Conservation (phyloP, 2,888 invertebrate genomes). For the Dasypolia templi region DNA sequence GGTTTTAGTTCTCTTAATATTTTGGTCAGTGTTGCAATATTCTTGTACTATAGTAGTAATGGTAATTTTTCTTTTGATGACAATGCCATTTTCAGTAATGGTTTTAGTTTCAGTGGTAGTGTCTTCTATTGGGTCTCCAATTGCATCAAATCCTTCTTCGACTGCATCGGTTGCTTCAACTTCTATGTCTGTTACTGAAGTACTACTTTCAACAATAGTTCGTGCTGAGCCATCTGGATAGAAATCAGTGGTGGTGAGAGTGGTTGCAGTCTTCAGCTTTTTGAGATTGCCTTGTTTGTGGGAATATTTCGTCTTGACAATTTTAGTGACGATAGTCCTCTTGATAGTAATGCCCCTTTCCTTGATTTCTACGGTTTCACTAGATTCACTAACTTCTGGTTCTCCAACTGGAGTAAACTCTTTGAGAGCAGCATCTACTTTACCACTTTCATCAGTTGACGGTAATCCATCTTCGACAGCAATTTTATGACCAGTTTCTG, state of each 20-base stretch:
- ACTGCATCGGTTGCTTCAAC: constrained; percentile 65
- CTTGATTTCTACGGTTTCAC: constrained; percentile 69
- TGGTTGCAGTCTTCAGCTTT: constrained; percentile 81
- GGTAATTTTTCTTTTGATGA: constrained; percentile 79
- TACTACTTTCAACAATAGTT: constrained; percentile 74
- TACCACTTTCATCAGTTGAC: constrained; percentile 60
- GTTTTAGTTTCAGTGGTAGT: constrained; percentile 71
- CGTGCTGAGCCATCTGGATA: constrained; percentile 80
- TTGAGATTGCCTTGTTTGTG: constrained; percentile 70
- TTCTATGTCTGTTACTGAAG: constrained; percentile 74
- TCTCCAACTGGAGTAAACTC: constrained; percentile 66
- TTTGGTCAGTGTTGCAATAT: constrained; percentile 70
- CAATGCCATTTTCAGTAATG: constrained; percentile 74
- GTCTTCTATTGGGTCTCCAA: constrained; percentile 75
- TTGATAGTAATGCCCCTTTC: constrained; percentile 74
- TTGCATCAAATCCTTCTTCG: constrained; percentile 73
- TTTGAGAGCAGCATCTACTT: constrained; percentile 58
- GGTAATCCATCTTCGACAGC: constrained; percentile 42
- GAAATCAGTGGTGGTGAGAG: constrained; percentile 80
- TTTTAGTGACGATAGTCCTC: constrained; percentile 77
- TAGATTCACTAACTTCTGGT: constrained; percentile 71
- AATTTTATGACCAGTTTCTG: neutral
- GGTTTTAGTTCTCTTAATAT: constrained; percentile 79
- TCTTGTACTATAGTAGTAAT: constrained; percentile 77
- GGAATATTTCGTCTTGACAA: constrained; percentile 77